Conservation (phyloP, 2,113 vertebrate species). For the Eudyptes chrysolophus region DNA sequence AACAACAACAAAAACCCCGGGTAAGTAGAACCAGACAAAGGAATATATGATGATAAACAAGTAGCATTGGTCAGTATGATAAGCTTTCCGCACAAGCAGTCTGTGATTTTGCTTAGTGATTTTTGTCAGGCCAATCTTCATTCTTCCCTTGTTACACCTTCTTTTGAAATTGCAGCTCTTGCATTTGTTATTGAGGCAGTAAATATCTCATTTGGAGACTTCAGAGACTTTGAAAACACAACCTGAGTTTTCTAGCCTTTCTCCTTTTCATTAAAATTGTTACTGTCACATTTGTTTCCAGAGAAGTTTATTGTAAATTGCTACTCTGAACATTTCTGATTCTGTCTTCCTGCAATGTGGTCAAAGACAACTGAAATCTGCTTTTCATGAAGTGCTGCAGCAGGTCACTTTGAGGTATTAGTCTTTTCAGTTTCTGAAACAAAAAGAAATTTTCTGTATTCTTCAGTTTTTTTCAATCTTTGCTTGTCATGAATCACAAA, state of each 20-base stretch:
- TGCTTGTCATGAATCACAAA: not conserved
- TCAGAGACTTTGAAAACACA: not conserved
- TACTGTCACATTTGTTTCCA: not conserved
- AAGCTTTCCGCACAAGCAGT: not conserved
- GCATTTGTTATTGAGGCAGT: not conserved
- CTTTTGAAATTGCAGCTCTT: not conserved
- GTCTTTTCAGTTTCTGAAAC: not conserved
- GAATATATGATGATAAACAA: not conserved
- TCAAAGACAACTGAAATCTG: not conserved
- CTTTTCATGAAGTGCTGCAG: not conserved
- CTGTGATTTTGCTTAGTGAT: not conserved
- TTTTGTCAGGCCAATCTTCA: not conserved
- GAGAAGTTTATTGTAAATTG: not conserved
- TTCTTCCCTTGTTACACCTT: not conserved
- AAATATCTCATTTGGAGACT: conserved; percentile 26
- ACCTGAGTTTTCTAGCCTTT: not conserved
- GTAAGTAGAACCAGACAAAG: not conserved
- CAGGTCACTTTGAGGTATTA: not conserved
- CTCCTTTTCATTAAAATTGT: conserved; percentile 34
- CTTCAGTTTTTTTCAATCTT: not conserved
- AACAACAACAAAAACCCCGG: not conserved
- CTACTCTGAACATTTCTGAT: not conserved
- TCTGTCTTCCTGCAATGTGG: not conserved
- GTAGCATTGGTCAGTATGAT: not conserved
- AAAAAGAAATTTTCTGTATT: not conserved